Base-by-base conservation (phyloP, 2,113 vertebrate genomes). In the Tragelaphus strepsiceros region DNA sequence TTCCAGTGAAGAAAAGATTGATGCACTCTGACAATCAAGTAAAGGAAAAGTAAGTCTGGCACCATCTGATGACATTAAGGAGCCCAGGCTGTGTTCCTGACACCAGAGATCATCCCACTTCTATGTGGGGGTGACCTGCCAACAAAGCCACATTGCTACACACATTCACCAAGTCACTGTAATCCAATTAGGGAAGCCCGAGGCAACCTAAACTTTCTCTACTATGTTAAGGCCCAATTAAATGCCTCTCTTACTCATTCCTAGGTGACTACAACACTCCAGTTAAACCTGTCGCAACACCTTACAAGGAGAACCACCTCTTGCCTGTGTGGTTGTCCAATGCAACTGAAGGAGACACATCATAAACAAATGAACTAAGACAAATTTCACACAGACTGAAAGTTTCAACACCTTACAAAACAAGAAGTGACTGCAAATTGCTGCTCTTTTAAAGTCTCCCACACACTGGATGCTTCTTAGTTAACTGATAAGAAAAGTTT, bases 401-500 rank as follows among this genome's bases (percentile, higher is more conserved):
- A 74, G 58, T 39, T 39, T 77, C 35, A 71, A 71, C 84, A 83
- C 4, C 59, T 94, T 80, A 97, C 7, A n/a, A n/a, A 96, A 87
- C 85, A 53, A 64, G 17, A 93, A 71, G 88, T 56, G 59, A 96
- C 24, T 67, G 51, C 71, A 74, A 61, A 77, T 10, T 54, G 74
- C 64, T 24, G 24, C 12, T 64, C n/a, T 67, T 94, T 80, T 62
- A 51, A 89, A 89, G 54, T 16, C 78, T 74, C 43, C 19, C 8
- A 49, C 71, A 62, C 7, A n/a, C 7, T 15, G 59, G 54, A 58
- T 24, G 51, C 58, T 85, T 58, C 71, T 49, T 43, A 11, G 39
- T 86, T 82, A 86, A 54, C 71, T 26, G 95, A 81, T 90, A 95
- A 86, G 87, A 35, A 61, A 85, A 88, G 46, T 89, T 77, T 67